phyloP scores from a whole-genome alignment of 2,113 vertebrate genomes.

The Clarias magur region DNA sequence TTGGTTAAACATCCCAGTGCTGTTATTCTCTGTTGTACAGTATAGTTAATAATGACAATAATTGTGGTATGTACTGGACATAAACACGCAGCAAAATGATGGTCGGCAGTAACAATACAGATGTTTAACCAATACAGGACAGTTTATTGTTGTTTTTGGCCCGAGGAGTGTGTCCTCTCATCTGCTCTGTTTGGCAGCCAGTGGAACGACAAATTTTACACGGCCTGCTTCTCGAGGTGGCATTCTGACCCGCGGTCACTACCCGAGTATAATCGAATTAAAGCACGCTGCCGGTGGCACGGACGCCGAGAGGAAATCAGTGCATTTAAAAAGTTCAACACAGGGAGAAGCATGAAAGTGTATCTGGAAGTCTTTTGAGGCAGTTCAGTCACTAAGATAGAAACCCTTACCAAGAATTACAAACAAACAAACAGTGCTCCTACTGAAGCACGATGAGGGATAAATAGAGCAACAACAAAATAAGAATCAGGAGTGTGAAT shows the following conservation, averaged over 20 bases:
- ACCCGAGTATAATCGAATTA: constrained; percentile 72
- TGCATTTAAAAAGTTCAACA: constrained; percentile 68
- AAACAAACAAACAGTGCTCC: constrained; percentile 53
- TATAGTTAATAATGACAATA: no score
- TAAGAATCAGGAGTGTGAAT: neutral
- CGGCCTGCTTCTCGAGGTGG: constrained; percentile 71
- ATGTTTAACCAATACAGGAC: no score
- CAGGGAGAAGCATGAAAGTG: constrained; percentile 70
- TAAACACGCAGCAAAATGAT: no score
- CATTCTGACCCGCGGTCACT: constrained; percentile 67
- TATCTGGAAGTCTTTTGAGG: constrained; percentile 55
- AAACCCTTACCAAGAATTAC: constrained; percentile 62
- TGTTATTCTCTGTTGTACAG: no score
- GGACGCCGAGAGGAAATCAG: constrained; percentile 55
- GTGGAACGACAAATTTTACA: constrained; percentile 71
- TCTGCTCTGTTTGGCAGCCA: constrained; percentile 66
- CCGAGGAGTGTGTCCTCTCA: constrained; percentile 68
- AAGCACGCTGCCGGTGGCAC: constrained; percentile 69
- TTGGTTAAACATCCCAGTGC: no score
- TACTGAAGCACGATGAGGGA: constrained; percentile 42
- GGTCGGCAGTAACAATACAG: no score
- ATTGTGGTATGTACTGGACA: no score
- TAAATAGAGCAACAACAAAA: neutral
- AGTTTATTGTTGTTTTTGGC: constrained; percentile 48
- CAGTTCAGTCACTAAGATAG: constrained; percentile 59